Base-by-base conservation (phyloP, 2,113 vertebrate genomes). In the Struthio camelus region DNA sequence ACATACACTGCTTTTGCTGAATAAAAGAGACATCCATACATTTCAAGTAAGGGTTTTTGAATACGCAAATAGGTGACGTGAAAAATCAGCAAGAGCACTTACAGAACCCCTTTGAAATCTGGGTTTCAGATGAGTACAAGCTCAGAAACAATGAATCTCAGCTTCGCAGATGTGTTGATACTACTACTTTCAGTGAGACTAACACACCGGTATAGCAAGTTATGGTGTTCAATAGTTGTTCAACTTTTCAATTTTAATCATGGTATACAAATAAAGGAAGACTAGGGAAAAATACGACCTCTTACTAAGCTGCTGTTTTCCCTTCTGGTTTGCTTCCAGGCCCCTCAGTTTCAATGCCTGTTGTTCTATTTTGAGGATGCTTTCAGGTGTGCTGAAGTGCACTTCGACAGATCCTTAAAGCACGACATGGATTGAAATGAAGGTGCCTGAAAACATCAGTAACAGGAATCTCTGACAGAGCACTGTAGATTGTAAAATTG, bases 271-370 rank as follows among this genome's bases (percentile, higher is more conserved):
- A 66, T 24, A 53, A 91, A 84, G 38, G 0, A 0, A 83, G 62
- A 72, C 44, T 28, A 7, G 28, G 65, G 44, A 51, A 73, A 91
- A 85, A 40, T 14, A 90, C 32, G 38, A 84, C n/a, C n/a, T 87
- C 82, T n/a, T 44, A n/a, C 48, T 77, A 75, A 56, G 61, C 32
- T 80, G 54, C 69, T 89, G 72, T 19, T 64, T 46, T 61, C 50
- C 62, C 50, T 38, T 85, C 50, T 13, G 81, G 75, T 78, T 93
- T 80, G 70, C 71, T 95, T 78, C 62, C 40, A 96, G 95, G 80
- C 30, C 48, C 42, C 90, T 96, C 92, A 69, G 86, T 89, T 96
- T 93, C 84, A 96, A 93, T 92, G 51, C 83, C 40, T 76, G 72
- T 48, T 80, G 51, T 32, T 90, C 80, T 83, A 62, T 85, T 96